Base-by-base conservation (phyloP, 37 sponge, comb jelly and placozoan genomes). In the Mnemiopsis leidyi region DNA sequence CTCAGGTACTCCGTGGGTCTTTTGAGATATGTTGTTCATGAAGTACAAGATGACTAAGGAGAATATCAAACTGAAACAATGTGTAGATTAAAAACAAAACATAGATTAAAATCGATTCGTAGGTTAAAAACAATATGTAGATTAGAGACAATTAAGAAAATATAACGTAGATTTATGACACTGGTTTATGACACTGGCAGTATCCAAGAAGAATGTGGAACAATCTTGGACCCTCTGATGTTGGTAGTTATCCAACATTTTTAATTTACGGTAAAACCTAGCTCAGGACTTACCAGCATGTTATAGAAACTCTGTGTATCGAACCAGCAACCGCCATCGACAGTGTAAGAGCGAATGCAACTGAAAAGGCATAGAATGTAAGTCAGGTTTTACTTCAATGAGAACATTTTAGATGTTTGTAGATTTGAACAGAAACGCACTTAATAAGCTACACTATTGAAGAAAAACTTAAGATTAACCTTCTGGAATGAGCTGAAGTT, bases 401-500 rank as follows among this genome's bases (percentile, higher is more conserved):
- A n/a, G n/a, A n/a, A n/a, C n/a, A n/a, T n/a, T n/a, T n/a, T 67
- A 67, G 68, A 67, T 67, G 68, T 67, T 67, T 21, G 68, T 20
- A 67, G 68, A n/a, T n/a, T n/a, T n/a, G n/a, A n/a, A n/a, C n/a
- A n/a, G n/a, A n/a, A n/a, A n/a, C n/a, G n/a, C n/a, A 67, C 68
- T 67, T 67, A 20, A 67, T 21, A 67, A 13, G 20, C 13, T 20
- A 20, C 13, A 67, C 13, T 67, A 67, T 67, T 67, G 68, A 13
- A 67, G 18, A 67, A 67, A 21, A 21, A 67, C n/a, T 48, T 48
- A 5, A 48, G 61, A 18, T 23, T 71, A 23, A 71, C 75, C 75
- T 85, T 85, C 90, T 24, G 90, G 90, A 39, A 85, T 40, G 48
- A 85, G 40, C n/a, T 40, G 90, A 23, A 85, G 9, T 39, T 85